A percentile compares a stretch with the other conserved stretches of the same genome.
Conservation (phyloP, 2,888 invertebrate genomes). For the Parnassius glacialis region DNA sequence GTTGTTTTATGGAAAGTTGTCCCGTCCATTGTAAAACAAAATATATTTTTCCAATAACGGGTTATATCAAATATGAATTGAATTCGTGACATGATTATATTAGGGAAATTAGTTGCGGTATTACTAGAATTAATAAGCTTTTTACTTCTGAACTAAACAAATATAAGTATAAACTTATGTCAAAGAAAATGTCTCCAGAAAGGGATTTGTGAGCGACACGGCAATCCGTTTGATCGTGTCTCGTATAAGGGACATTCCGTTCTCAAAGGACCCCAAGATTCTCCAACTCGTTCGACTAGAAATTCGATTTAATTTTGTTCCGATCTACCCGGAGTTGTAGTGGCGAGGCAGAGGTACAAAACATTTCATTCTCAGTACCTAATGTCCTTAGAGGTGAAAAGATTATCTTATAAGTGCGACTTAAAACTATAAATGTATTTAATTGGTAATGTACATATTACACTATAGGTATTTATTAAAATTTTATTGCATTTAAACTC, state of each 20-base stretch:
- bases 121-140: no score
- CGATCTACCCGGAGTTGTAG: conserved; percentile 10
- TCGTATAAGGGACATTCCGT: conserved; percentile 39
- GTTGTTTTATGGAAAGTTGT: no score
- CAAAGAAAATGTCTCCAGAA: conserved; percentile 4
- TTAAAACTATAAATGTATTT: no score
- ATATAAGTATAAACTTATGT: neutral
- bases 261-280: conserved; percentile 59
- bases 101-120: no score
- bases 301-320: conserved; percentile 65
- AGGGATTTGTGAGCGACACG: conserved; percentile 9
- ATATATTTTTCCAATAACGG: no score
- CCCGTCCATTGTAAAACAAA: no score
- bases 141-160: no score
- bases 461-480: no score
- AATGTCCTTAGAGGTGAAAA: conserved; percentile 7
- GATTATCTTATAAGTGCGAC: conserved; percentile 11
- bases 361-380: conserved; percentile 10
- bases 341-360: conserved; percentile 4
- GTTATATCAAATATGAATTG: no score
- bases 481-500: no score
- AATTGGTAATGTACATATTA: no score
- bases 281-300: conserved; percentile 55
- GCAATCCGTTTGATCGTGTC: conserved; percentile 49
- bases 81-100: no score